Evolutionary conservation across 2,113 vertebrate genomes (phyloP), one percentile per base, ranked within the genome.

Genomic region (Microtus oregoni): DNA sequence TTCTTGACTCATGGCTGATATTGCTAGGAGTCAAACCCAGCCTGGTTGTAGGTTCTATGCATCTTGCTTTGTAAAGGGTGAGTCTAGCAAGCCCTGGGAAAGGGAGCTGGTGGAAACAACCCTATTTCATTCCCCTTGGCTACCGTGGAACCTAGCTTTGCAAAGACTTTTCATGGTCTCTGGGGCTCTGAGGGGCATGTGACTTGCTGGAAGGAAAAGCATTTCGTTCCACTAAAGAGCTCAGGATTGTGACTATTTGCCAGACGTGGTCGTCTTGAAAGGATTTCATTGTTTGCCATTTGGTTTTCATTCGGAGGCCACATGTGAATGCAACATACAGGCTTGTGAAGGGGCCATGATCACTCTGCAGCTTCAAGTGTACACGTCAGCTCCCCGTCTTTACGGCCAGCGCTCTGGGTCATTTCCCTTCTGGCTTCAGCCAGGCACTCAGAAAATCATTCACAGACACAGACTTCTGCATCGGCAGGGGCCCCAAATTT

Each of bases 241-340:
- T 89, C 15, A 50, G n/a, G 6, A 50, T 92, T 86, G 65, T 2
- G 38, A 75, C 78, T 73, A 85, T 86, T 88, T 94, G 50, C 83
- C 52, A 41, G 82, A 63, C 76, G 28, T n/a, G 52, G 91, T 86
- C 50, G 50, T 94, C 94, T 95, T 87, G n/a, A 92, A 95, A 92
- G 75, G 44, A 41, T 92, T 97, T 97, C 82, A 91, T 90, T 72
- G 58, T 65, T 94, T 98, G 96, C 98, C 98, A 98, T 98, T 98
- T 98, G 98, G 98, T 98, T 98, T 98, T 97, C 98, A 94, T 98
- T 97, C 97, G 47, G 93, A 97, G 97, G 98, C 97, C 98, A 97
- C 97, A 96, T 98, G 98, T 97, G 98, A 96, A 95, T 93, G 91
- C 97, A 98, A 97, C 96, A 94, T 98, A 98, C 98, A 98, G 98